Conservation (phyloP, 2,113 vertebrate genomes). For the Hyperopisus bebe region DNA sequence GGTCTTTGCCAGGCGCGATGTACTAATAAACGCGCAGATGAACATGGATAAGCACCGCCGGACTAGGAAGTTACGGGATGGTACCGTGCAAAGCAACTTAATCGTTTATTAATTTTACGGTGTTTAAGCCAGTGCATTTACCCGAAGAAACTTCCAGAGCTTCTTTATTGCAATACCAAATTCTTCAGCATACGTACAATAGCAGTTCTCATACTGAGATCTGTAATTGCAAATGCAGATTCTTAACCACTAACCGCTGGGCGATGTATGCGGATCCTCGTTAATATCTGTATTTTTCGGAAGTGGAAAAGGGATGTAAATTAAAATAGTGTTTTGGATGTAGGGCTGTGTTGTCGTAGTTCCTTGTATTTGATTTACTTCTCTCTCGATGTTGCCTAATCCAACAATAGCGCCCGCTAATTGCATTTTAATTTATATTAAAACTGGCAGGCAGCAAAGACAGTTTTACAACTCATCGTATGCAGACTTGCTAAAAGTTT, state of each 20-base stretch:
- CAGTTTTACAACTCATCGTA: background rate
- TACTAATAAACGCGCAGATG: background rate
- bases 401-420: background rate
- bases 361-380: background rate
- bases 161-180: background rate
- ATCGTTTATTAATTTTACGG: background rate
- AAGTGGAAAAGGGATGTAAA: background rate
- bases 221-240: background rate
- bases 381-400: background rate
- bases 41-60: background rate
- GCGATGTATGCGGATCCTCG: too few species aligned
- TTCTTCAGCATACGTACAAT: background rate
- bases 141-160: background rate
- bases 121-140: background rate
- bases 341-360: background rate
- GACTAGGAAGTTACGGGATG: background rate
- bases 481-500: background rate
- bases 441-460: background rate
- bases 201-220: background rate
- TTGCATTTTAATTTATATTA: background rate
- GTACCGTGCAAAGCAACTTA: background rate
- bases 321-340: background rate
- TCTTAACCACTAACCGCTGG: background rate
- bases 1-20: slow-evolving; percentile 10
- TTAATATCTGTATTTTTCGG: background rate